phyloP scores from a whole-genome alignment of 2,797 vertebrate species.

The Florisuga fusca region DNA sequence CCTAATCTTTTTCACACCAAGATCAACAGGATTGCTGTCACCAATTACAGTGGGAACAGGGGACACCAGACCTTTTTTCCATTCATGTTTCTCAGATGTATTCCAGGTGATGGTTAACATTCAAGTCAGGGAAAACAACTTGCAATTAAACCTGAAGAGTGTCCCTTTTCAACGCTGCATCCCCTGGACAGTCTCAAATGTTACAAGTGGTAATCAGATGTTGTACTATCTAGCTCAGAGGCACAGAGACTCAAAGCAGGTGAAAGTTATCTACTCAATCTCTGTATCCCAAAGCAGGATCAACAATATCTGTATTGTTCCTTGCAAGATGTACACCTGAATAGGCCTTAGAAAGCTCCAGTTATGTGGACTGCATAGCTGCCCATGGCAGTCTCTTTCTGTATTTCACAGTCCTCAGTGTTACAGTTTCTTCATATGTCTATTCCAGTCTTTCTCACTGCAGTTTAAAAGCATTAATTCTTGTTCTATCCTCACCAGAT shows the following conservation, averaged over 20 bases:
- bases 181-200: not conserved
- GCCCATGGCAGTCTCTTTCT: not conserved
- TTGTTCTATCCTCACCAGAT: not conserved
- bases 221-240: not conserved
- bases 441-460: not conserved
- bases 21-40: not conserved
- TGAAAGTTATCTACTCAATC: not conserved
- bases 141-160: not conserved
- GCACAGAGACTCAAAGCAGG: fast-evolving
- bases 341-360: not conserved
- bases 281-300: not conserved
- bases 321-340: not conserved
- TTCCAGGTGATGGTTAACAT: not conserved
- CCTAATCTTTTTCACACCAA: not conserved
- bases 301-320: not conserved
- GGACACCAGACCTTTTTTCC: not conserved
- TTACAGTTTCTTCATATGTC: not conserved
- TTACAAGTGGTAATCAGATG: not conserved
- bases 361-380: not conserved
- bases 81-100: not conserved
- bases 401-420: not conserved
- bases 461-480: not conserved
- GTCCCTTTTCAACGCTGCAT: not conserved
- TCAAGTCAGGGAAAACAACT: not conserved
- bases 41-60: not conserved